Percentiles rank a stretch among this genome's conserved stretches.
phyloP scores from a whole-genome alignment of 2,797 vertebrate genomes.

The Staurois parvus region DNA sequence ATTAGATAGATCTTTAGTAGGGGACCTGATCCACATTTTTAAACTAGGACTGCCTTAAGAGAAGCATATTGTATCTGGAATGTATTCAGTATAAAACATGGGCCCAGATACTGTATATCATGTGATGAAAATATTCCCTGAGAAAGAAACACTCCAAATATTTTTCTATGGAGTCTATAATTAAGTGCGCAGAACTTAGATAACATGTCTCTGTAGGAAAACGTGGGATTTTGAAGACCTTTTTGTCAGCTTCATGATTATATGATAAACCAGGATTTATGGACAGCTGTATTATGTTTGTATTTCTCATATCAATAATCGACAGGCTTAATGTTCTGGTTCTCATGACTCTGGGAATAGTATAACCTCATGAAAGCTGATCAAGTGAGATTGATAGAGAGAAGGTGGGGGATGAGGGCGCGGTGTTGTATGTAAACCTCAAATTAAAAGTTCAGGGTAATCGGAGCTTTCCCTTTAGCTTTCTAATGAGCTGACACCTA shows the following conservation, averaged over 20 bases:
- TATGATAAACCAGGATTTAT: not conserved
- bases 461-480: not conserved
- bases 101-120: constrained; percentile 13
- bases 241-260: not conserved
- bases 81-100: constrained; percentile 4
- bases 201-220: not conserved
- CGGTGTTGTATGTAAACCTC: not conserved
- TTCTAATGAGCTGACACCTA: not conserved
- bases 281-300: not conserved
- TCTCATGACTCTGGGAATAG: not conserved
- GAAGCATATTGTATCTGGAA: constrained; percentile 30
- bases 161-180: constrained; percentile 2
- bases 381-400: not conserved
- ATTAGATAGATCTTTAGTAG: not conserved
- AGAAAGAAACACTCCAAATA: not conserved
- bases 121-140: constrained; percentile 2
- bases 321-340: not conserved
- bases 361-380: not conserved
- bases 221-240: not conserved
- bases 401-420: not conserved
- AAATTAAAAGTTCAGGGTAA: not conserved
- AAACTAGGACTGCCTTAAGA: constrained; percentile 14
- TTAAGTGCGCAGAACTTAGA: not conserved
- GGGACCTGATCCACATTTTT: constrained; percentile 13
- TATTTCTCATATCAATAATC: not conserved